Evolutionary conservation across 2,888 invertebrate genomes (phyloP).

Genomic region (Carterocephalus palaemon): DNA sequence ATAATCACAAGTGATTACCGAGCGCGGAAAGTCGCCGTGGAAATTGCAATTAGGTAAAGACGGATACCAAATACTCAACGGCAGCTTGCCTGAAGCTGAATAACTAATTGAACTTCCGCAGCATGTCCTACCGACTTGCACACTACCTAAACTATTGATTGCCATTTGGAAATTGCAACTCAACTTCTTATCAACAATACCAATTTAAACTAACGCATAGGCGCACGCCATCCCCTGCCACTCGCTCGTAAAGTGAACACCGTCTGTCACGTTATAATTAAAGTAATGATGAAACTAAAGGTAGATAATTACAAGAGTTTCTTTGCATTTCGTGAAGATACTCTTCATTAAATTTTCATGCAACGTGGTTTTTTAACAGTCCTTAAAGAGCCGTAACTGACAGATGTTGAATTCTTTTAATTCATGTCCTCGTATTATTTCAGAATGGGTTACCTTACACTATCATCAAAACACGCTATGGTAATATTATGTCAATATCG

Average conservation of each 20-base stretch:
- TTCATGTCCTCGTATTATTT: not conserved
- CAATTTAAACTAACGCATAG: conserved; percentile 1
- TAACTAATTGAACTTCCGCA: conserved; percentile 10
- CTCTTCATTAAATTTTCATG: not conserved
- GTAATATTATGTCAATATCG: no score
- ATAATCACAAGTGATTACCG: no score
- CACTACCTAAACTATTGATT: not conserved
- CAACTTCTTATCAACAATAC: conserved; percentile 1
- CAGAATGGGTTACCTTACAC: no score
- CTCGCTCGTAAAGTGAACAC: not conserved
- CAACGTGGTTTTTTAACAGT: not conserved
- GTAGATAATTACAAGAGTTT: not conserved
- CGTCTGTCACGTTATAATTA: conserved; percentile 3
- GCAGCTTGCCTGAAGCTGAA: not conserved
- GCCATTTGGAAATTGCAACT: conserved; percentile 1
- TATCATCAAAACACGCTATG: no score
- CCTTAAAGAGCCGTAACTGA: not conserved
- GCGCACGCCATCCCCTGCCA: not conserved
- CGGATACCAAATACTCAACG: not conserved
- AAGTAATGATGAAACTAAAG: not conserved
- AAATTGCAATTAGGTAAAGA: not conserved
- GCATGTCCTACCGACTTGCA: not conserved
- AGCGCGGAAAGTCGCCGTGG: no score
- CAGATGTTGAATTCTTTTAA: conserved; percentile 4
- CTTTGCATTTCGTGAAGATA: not conserved